phyloP scores from a whole-genome alignment of 2,888 invertebrate genomes.

The Pycnomerus fuliginosus region DNA sequence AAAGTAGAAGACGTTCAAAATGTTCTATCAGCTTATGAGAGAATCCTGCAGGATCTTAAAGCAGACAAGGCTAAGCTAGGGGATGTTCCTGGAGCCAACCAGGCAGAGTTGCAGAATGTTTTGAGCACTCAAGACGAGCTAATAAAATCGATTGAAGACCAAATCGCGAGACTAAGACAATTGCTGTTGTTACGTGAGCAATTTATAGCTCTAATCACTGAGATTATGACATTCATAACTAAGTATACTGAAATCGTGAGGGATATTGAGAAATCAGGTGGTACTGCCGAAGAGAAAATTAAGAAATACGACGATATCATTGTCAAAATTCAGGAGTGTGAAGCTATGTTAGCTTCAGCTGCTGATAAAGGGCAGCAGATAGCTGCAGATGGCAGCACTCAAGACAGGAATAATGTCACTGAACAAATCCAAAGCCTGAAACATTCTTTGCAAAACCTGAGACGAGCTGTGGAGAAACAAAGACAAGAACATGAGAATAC shows the following conservation, averaged over 20 bases:
- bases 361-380: conserved; percentile 93
- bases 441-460: conserved; percentile 75
- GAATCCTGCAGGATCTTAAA: conserved; percentile 74
- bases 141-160: conserved; percentile 81
- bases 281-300: conserved; percentile 82
- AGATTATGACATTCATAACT: conserved; percentile 83
- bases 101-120: conserved; percentile 77
- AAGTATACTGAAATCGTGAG: conserved; percentile 83
- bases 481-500: conserved; percentile 85
- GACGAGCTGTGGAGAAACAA: conserved; percentile 81
- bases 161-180: conserved; percentile 77
- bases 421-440: conserved; percentile 85
- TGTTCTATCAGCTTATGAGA: conserved; percentile 75
- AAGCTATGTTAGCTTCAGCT: conserved; percentile 82
- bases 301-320: conserved; percentile 85
- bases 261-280: conserved; percentile 82
- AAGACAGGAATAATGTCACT: conserved; percentile 83
- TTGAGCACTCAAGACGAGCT: conserved; percentile 82
- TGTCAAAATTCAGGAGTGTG: conserved; percentile 84
- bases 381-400: conserved; percentile 83
- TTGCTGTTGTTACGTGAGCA: conserved; percentile 81
- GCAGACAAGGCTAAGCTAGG: conserved; percentile 75
- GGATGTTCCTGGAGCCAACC: conserved; percentile 73
- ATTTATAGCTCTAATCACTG: conserved; percentile 81
- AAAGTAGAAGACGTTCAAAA: conserved; percentile 87